Percentiles rank a stretch among this genome's conserved stretches.
phyloP scores from a whole-genome alignment of 2,888 invertebrate genomes.

The Anorthoa munda region DNA sequence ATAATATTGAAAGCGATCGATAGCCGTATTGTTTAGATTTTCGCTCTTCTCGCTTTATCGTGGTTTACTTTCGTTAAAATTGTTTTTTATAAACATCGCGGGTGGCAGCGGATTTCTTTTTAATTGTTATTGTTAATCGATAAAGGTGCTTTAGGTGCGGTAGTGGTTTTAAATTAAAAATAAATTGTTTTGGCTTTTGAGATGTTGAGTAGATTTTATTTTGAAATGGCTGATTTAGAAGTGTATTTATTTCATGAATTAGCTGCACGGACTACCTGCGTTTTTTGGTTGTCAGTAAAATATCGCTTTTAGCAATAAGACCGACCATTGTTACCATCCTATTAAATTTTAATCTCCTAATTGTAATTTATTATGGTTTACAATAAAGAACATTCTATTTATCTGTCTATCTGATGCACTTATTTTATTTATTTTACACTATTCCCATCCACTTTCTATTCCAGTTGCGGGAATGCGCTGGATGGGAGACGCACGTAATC shows the following conservation, averaged over 20 bases:
- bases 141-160: constrained; percentile 57
- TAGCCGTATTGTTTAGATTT: constrained; percentile 75
- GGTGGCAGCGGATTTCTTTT: constrained; percentile 62
- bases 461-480: too few relatives aligned
- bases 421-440: too few relatives aligned
- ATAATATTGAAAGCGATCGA: constrained; percentile 77
- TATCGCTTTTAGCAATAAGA: too few relatives aligned
- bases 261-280: background rate
- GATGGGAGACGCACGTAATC: too few relatives aligned
- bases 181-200: constrained; percentile 53
- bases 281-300: too few relatives aligned
- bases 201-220: constrained; percentile 14
- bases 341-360: too few relatives aligned
- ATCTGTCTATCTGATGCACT: too few relatives aligned
- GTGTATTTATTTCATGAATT: background rate
- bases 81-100: constrained; percentile 81
- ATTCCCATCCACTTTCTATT: too few relatives aligned
- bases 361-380: too few relatives aligned
- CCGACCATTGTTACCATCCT: too few relatives aligned
- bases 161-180: constrained; percentile 61
- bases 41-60: constrained; percentile 75
- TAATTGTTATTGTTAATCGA: constrained; percentile 69
- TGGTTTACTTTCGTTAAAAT: constrained; percentile 83
- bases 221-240: background rate
- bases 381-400: too few relatives aligned